Conservation (phyloP, 2,888 invertebrate genomes). For the Lepidochitona cinerea region DNA sequence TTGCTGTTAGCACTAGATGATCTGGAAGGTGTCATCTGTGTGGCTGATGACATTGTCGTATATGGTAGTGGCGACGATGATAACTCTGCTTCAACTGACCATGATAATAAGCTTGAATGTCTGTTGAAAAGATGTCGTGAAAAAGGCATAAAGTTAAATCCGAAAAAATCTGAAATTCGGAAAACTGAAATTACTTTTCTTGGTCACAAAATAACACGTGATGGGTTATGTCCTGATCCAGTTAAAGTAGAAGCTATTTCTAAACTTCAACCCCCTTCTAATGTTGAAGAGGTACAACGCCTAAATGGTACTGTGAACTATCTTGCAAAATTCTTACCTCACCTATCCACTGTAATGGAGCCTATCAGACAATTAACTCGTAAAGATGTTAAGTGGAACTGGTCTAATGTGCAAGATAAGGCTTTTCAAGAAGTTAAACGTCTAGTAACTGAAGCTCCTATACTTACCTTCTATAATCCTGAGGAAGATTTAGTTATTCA, state of each 20-base stretch:
- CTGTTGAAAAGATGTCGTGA: too few species aligned
- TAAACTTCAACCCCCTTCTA: not conserved
- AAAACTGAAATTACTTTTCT: not conserved
- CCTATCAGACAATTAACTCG: not conserved
- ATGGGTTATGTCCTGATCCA: not conserved
- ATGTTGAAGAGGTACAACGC: constrained; percentile 5
- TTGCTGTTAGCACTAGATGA: not conserved
- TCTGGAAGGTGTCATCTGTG: not conserved
- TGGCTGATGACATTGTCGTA: not conserved
- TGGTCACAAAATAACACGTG: not conserved
- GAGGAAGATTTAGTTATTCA: not conserved
- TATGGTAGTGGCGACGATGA: not conserved
- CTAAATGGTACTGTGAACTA: constrained; percentile 13
- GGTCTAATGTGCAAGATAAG: not conserved
- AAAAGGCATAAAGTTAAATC: too few species aligned
- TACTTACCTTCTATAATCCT: not conserved
- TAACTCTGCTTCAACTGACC: too few species aligned
- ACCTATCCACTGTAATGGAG: constrained; percentile 5
- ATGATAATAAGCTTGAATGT: too few species aligned
- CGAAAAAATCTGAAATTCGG: too few species aligned
- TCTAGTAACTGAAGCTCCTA: not conserved
- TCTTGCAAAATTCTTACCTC: constrained; percentile 9
- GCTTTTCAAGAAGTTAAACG: not conserved
- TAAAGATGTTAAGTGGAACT: not conserved
- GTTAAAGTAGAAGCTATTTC: constrained; percentile 7